phyloP scores from a whole-genome alignment of 1,140 invertebrate genomes.

The Gonioctena quinquepunctata region DNA sequence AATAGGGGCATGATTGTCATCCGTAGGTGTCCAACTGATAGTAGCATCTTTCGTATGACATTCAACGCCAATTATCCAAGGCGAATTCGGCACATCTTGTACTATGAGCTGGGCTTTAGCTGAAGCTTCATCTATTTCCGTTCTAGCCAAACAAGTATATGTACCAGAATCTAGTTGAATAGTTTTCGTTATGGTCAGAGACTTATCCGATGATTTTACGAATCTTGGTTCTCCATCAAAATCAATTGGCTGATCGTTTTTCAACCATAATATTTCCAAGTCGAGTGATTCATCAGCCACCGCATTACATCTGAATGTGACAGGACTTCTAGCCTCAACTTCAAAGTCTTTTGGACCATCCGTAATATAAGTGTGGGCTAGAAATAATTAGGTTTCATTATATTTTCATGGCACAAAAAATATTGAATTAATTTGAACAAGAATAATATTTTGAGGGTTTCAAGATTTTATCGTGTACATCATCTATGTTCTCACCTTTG shows the following conservation, averaged over 20 bases:
- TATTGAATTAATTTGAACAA: no score
- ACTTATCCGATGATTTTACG: constrained; percentile 83
- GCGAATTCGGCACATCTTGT: constrained; percentile 91
- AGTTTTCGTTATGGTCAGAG: constrained; percentile 91
- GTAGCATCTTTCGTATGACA: constrained; percentile 75
- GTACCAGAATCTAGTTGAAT: constrained; percentile 91
- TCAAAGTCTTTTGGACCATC: constrained; percentile 88
- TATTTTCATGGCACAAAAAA: no score
- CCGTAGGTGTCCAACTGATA: constrained; percentile 83
- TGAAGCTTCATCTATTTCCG: constrained; percentile 81
- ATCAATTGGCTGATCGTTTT: constrained; percentile 83
- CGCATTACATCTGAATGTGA: constrained; percentile 93
- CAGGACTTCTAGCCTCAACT: constrained; percentile 83
- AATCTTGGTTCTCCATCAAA: constrained; percentile 85
- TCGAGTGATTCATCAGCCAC: constrained; percentile 79
- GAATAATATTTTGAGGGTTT: background rate
- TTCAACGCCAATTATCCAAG: constrained; percentile 62
- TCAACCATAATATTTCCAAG: constrained; percentile 86
- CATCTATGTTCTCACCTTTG: constrained; percentile 65
- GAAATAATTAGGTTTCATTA: no score
- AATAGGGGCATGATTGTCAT: constrained; percentile 94
- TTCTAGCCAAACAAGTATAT: constrained; percentile 95
- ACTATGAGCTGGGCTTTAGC: constrained; percentile 89
- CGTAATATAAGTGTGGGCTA: constrained; percentile 81
- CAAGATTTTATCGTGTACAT: no score